Evolutionary conservation across 2,113 vertebrate species (phyloP), one percentile per base, ranked within the genome.

Genomic region (Brachyistius frenatus): DNA sequence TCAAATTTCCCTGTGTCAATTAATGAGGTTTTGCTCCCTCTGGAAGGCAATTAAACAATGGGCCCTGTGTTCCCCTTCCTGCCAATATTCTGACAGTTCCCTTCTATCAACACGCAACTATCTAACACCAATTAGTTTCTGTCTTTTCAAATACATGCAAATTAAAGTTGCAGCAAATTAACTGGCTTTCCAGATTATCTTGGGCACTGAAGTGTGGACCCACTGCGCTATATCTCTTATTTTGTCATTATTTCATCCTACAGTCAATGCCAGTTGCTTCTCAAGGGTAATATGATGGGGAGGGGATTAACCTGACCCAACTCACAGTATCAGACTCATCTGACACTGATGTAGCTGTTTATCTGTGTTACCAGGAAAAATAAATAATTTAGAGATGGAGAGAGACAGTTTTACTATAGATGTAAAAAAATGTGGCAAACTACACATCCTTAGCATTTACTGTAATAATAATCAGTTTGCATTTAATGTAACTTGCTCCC

Each of bases 151-250:
- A 90, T 67, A 47, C 77, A 89, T 88, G 86, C 91, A 91, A 89
- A 92, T 92, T 85, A 86, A 87, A 89, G 73, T 89, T 85, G 87
- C 61, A 62, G 81, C 81, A 90, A 92, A 94, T 92, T 78, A 91
- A 89, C 73, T 71, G 66, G 44, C 76, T 85, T 80, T 69, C 37
- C 81, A 63, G 84, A 86, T 91, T 81, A 91, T 86, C 87, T 82
- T 30, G 13, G 46, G 66, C 89, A 74, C 69, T 84, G 64, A 70
- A 83, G 89, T 86, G 84, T 82, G 75, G 53, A 82, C 66, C 73
- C 66, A 31, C 63, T 58, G 63, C 0, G 5, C 71, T 75, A 32
- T 81, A 82, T 88, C 86, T 87, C 87, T 84, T 82, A 64, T 80
- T 84, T 78, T 80, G 73, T 81, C 80, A 81, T 86, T 86, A 86